These are phyloP conservation scores for Phylloscopus whistleri DNA, from an alignment of 2,113 vertebrate species.

Conservation along the genomic window DNA sequence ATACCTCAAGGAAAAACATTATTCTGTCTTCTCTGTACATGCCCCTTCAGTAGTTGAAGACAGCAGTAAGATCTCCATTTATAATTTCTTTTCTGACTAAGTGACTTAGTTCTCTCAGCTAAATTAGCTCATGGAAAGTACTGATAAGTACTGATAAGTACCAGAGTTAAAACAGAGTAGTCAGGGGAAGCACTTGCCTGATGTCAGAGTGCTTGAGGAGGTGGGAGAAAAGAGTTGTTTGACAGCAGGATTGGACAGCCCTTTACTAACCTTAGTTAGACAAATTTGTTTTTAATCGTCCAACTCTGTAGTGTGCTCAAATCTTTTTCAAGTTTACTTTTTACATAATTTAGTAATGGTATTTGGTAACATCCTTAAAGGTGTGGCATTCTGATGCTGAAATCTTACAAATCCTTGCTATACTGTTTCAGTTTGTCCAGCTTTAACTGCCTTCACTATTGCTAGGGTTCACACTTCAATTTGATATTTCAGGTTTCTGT, in stretches of 20 bases:
- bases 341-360: not conserved
- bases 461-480: not conserved
- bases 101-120: not conserved
- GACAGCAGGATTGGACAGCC: not conserved
- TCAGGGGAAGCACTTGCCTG: not conserved
- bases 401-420: not conserved
- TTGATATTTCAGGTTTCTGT: slow-evolving; percentile 76
- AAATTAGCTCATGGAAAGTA: not conserved
- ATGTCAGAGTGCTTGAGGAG: not conserved
- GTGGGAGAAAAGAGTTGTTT: not conserved
- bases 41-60: not conserved
- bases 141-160: not conserved
- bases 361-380: not conserved
- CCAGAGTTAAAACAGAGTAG: not conserved
- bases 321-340: not conserved
- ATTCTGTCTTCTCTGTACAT: not conserved
- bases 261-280: not conserved
- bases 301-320: not conserved
- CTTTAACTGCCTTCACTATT: not conserved
- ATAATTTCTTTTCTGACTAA: not conserved
- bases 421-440: not conserved
- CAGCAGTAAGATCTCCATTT: not conserved
- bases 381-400: not conserved
- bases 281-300: not conserved
- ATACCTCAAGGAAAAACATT: not conserved